A percentile compares a stretch with the other conserved stretches of the same genome.
Evolutionary conservation across 1,140 invertebrate genomes (phyloP).

Genomic region (Aphaenogaster floridana): DNA sequence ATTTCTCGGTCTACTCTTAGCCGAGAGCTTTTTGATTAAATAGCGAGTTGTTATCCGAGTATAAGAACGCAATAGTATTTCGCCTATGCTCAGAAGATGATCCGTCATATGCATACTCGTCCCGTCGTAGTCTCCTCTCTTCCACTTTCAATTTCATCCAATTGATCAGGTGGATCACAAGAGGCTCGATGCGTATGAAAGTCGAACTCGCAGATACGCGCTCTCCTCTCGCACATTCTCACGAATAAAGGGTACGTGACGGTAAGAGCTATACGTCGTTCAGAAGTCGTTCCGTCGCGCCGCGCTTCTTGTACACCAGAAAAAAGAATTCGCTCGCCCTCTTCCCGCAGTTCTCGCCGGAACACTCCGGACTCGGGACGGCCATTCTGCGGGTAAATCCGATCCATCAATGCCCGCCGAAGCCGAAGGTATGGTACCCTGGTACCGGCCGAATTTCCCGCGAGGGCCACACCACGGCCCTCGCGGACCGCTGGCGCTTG

Average conservation of each 20-base stretch:
- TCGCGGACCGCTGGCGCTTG: slow-evolving; percentile 60
- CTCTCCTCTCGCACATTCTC: background rate
- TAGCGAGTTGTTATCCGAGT: slow-evolving; percentile 8
- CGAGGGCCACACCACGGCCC: slow-evolving; percentile 67
- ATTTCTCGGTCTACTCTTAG: slow-evolving; percentile 17
- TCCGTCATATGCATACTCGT: slow-evolving; percentile 13
- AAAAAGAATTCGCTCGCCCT: background rate
- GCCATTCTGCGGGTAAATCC: slow-evolving; percentile 47
- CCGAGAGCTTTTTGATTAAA: slow-evolving; percentile 59
- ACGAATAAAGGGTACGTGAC: background rate
- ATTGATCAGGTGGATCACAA: slow-evolving; percentile 37
- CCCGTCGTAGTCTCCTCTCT: slow-evolving; percentile 14
- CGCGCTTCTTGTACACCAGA: background rate
- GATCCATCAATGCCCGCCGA: slow-evolving; percentile 75
- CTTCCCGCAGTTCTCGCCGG: background rate
- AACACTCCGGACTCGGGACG: background rate
- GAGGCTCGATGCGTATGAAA: background rate
- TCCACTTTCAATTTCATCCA: slow-evolving; percentile 32
- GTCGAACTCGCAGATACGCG: background rate
- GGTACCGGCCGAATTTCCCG: slow-evolving; percentile 77
- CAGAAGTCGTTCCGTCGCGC: background rate
- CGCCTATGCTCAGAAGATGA: background rate
- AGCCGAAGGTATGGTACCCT: slow-evolving; percentile 59
- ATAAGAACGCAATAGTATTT: background rate
- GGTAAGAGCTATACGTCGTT: background rate